A percentile compares a stretch with the other conserved stretches of the same genome.
These are phyloP conservation scores for Caenorhabditis japonica DNA, from an alignment of 2,888 invertebrate genomes.

Conservation along the genomic window DNA sequence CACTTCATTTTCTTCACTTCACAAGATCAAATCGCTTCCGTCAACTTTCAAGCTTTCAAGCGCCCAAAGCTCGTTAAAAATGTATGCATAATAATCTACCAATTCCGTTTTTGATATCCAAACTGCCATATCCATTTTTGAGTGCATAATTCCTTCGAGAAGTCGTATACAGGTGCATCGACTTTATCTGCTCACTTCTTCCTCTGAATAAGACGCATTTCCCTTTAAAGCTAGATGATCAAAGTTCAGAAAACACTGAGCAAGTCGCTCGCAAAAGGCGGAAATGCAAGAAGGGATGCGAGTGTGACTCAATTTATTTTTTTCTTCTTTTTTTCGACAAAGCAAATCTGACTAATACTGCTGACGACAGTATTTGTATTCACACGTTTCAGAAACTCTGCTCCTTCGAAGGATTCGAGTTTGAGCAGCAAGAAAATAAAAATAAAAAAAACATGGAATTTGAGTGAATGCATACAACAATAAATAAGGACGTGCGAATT, in stretches of 20 bases:
- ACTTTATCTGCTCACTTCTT: constrained; percentile 1
- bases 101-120: not conserved
- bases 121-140: not conserved
- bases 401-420: constrained; percentile 41
- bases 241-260: constrained; percentile 33
- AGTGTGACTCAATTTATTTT: constrained; percentile 44
- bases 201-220: constrained; percentile 35
- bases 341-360: constrained; percentile 24
- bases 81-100: constrained; percentile 39
- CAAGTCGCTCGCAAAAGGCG: constrained; percentile 12
- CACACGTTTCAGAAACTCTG: too few species aligned
- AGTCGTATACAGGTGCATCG: not conserved
- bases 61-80: constrained; percentile 29
- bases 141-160: not conserved
- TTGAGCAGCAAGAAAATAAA: constrained; percentile 27
- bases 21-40: constrained; percentile 22
- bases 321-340: constrained; percentile 35
- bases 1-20: too few species aligned
- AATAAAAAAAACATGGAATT: constrained; percentile 2
- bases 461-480: too few species aligned
- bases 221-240: constrained; percentile 28
- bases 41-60: too few species aligned
- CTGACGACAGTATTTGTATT: too few species aligned
- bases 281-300: constrained; percentile 6
- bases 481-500: too few species aligned